Base-by-base conservation (phyloP, 2,888 invertebrate species). In the Stramonita haemastoma region DNA sequence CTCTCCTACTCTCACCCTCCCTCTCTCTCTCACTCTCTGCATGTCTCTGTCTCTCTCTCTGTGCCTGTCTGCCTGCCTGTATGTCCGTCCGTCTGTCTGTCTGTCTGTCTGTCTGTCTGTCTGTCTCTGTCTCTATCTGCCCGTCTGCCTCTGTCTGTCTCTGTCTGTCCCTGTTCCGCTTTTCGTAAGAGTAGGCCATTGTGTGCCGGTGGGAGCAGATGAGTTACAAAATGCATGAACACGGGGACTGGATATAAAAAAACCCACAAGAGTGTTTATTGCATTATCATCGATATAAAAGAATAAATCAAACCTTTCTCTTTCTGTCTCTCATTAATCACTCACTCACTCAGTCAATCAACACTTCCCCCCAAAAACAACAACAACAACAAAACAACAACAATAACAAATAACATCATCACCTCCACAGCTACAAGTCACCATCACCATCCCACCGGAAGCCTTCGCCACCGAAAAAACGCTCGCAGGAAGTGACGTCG, bases 381-480 rank as follows among this genome's bases (percentile, higher is more conserved):
- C 8, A 46, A 46, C 8, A 46, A 46, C 46, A 46, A 46, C 46
- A 60, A 1, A 22, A 60, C 60, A 60, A 60, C 60, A 2, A 19
- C 22, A 1, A 60, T 60, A 2, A 15, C 60, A 4, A 79, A 29
- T 32, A 77, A 79, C 57, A 79, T 29, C 36, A 77, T 84, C 57
- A 85, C 26, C 60, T 85, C 90, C 88, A 15, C 91, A 94, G 94
- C 88, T 90, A 34, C 93, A 93, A 15, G 90, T 93, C 13, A 90
- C 89, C 66, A 92, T 93, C 83, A 91, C 88, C n/a, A 86, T 93
- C 46, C 94, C 94, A 32, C 88, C 90, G 29, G 92, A 92, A 90
- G 93, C 92, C 29, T 90, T 93, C 32, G 70, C n/a, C 17, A 77
- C 87, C 26, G 92, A 91, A 29, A 66, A 34, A 32, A 91, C 17